These are phyloP conservation scores for Apis florea DNA, from an alignment of 1,140 invertebrate species.

Conservation along the genomic window DNA sequence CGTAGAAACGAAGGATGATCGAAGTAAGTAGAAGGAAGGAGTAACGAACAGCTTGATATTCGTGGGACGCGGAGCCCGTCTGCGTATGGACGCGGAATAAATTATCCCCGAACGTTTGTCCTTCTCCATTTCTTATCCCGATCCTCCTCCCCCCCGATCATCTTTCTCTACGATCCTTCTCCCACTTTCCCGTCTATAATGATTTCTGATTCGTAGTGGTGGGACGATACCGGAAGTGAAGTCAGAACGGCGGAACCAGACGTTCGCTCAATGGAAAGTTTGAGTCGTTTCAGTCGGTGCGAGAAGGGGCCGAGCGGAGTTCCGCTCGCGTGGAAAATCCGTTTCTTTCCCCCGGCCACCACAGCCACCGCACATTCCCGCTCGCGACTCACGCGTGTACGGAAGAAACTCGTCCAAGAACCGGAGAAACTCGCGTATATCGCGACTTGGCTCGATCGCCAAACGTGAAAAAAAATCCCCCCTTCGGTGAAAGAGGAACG, in stretches of 20 bases:
- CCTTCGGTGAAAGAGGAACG: no score
- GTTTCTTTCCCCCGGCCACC: constrained; percentile 38
- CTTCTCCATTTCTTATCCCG: constrained; percentile 2
- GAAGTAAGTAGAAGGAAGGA: not conserved
- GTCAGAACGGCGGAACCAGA: constrained; percentile 79
- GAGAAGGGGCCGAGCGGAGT: constrained; percentile 60
- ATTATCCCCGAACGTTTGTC: constrained; percentile 62
- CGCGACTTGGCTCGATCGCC: not conserved
- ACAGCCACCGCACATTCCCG: constrained; percentile 19
- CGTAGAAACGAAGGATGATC: no score
- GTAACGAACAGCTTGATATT: constrained; percentile 59
- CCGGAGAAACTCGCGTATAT: constrained; percentile 3
- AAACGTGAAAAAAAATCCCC: not conserved
- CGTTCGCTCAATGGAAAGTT: constrained; percentile 80
- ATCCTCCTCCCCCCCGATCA: not conserved
- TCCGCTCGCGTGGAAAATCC: constrained; percentile 56
- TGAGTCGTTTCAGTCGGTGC: constrained; percentile 72
- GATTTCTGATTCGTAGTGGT: constrained; percentile 65
- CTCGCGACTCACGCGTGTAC: constrained; percentile 55
- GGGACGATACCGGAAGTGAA: constrained; percentile 80
- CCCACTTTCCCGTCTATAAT: constrained; percentile 43
- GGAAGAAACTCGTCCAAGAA: constrained; percentile 22
- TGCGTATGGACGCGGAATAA: constrained; percentile 73
- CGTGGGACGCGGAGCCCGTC: constrained; percentile 64
- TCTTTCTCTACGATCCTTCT: constrained; percentile 23